Evolutionary conservation across 1,140 invertebrate genomes (phyloP), one percentile per base, ranked within the genome.

Genomic region (Zaprionus africanus): DNA sequence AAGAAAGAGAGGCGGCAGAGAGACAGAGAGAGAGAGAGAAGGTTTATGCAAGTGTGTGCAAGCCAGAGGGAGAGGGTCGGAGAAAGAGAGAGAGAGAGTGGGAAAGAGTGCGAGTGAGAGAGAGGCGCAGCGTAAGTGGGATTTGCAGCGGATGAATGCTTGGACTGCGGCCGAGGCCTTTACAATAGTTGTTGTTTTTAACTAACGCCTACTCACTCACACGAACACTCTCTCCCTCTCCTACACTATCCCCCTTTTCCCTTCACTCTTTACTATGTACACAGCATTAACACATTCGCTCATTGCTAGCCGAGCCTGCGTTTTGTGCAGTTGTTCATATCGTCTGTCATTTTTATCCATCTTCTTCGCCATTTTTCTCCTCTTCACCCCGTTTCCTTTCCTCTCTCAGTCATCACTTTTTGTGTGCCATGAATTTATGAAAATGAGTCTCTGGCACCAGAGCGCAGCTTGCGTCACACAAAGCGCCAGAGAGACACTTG

Each of bases 251-350:
- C 4, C 49, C 41, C 43, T n/a, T 1, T 24, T 26, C 17, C 26
- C 61, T 38, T 28, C 61, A 38, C 17, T 63, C 49, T 82, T 24
- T 41, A 54, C 46, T 24, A 26, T 28, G 78, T 83, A 78, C 82
- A 87, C 79, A 88, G 80, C 84, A 87, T 87, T 87, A 87, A 87
- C 83, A 87, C 83, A 87, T 83, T 87, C 74, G 69, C 82, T 87
- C 78, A 78, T 81, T 62, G 80, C 83, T 80, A 61, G 57, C 51
- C 66, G 60, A 71, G 74, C 61, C 81, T 88, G 75, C 78, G 81
- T 90, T 87, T 85, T 81, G 61, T 79, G 81, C 85, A 90, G 75
- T 88, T 88, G 69, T 76, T 88, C 84, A 88, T 90, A 81, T 83
- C 75, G 72, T 69, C 73, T 71, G 73, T 64, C 73, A 70, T 73